Percentiles rank a stretch among this genome's conserved stretches.
These are phyloP conservation scores for Pinctada fucata DNA, from an alignment of 2,888 invertebrate genomes.

Conservation along the genomic window DNA sequence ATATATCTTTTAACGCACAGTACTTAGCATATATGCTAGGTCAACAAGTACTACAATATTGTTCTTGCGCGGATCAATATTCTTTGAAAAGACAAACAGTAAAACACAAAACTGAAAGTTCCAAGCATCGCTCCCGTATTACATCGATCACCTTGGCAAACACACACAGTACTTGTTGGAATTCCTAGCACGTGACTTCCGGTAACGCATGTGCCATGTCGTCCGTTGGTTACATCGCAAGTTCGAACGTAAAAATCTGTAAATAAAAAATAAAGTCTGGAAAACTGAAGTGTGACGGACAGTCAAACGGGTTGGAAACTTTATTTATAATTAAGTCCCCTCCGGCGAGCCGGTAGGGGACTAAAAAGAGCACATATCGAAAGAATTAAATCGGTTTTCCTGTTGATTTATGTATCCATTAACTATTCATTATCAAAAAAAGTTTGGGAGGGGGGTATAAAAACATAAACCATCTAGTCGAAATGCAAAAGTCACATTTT, in stretches of 20 bases:
- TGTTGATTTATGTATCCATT: neutral
- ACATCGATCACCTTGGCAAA: conserved; percentile 27
- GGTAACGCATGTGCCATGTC: conserved; percentile 23
- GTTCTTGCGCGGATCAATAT: too few species aligned
- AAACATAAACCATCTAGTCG: neutral
- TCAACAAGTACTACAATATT: too few species aligned
- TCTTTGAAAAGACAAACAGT: too few species aligned
- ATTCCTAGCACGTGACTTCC: conserved; percentile 38
- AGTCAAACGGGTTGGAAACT: neutral
- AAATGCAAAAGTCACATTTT: too few species aligned
- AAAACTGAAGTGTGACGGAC: too few species aligned
- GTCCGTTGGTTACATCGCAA: conserved; percentile 36
- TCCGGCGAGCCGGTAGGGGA: too few species aligned
- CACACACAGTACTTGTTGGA: conserved; percentile 36
- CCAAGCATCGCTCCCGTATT: conserved; percentile 2
- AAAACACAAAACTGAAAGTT: too few species aligned
- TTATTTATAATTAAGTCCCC: neutral
- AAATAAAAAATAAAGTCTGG: conserved; percentile 12
- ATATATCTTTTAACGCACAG: too few species aligned
- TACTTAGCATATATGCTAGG: too few species aligned
- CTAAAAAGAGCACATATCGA: neutral
- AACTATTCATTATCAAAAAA: neutral
- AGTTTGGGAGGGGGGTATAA: neutral
- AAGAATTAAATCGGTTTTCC: neutral
- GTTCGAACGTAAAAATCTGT: conserved; percentile 41